phyloP scores from a whole-genome alignment of 2,888 invertebrate species.

The Napeogenes sylphis region DNA sequence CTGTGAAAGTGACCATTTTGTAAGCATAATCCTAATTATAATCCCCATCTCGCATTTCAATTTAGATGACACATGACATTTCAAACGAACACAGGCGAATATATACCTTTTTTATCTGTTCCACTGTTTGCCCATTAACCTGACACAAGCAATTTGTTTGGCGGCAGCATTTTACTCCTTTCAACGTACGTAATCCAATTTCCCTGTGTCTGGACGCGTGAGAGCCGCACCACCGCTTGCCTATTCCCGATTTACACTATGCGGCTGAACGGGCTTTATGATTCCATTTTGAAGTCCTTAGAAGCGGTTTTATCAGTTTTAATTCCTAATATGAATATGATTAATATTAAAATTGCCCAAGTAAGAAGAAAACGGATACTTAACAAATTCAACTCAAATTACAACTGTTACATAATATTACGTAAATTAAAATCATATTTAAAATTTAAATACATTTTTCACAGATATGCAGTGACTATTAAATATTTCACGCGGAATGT shows the following conservation, averaged over 20 bases:
- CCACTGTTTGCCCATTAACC: slow-evolving; percentile 37
- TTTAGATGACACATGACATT: background rate
- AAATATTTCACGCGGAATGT: slow-evolving; percentile 38
- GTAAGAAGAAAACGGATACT: background rate
- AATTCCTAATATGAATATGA: too few relatives aligned
- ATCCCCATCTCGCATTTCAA: background rate
- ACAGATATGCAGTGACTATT: slow-evolving; percentile 12
- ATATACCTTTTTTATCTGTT: slow-evolving; percentile 31
- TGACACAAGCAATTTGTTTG: slow-evolving; percentile 45
- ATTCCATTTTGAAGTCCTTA: slow-evolving; percentile 39
- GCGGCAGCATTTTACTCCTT: slow-evolving; percentile 43
- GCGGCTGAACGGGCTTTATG: slow-evolving; percentile 35
- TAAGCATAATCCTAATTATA: background rate
- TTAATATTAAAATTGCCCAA: too few relatives aligned
- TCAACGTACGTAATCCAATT: slow-evolving; percentile 53
- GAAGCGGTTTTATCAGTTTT: slow-evolving; percentile 29
- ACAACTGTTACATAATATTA: too few relatives aligned
- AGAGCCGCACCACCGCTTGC: slow-evolving; percentile 36
- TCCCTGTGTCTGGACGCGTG: slow-evolving; percentile 42
- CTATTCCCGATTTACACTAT: slow-evolving; percentile 39
- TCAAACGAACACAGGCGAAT: background rate
- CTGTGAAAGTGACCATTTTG: background rate
- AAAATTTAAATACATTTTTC: too few relatives aligned
- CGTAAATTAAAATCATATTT: too few relatives aligned
- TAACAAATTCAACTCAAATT: background rate